Conservation (phyloP, 1,140 invertebrate genomes). For the Drosophila lowei region DNA sequence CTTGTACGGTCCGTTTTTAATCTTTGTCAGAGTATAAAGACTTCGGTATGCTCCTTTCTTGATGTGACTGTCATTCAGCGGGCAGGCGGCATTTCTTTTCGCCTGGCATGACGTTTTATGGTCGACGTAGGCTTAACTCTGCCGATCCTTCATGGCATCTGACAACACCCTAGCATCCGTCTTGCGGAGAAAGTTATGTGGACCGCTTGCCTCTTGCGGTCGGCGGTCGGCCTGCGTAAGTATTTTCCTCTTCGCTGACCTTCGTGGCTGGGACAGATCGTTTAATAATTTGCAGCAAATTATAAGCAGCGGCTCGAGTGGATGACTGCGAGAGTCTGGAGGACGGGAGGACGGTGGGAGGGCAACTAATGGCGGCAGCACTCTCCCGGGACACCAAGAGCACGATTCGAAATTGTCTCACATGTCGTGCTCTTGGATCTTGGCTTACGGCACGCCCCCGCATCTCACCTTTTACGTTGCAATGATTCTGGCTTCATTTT, state of each 20-base stretch:
- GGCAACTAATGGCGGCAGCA: slow-evolving; percentile 43
- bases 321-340: background rate
- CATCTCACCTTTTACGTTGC: slow-evolving; percentile 2
- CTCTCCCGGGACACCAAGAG: slow-evolving; percentile 44
- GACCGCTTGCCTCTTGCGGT: slow-evolving; percentile 16
- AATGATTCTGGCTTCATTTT: slow-evolving; percentile 34
- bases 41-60: slow-evolving; percentile 13
- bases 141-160: slow-evolving; percentile 62
- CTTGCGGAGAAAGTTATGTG: slow-evolving; percentile 55
- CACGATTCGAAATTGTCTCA: slow-evolving; percentile 73
- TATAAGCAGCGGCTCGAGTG: slow-evolving; percentile 29
- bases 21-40: slow-evolving; percentile 11
- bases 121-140: slow-evolving; percentile 27
- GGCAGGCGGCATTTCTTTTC: slow-evolving; percentile 54
- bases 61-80: slow-evolving; percentile 36
- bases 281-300: slow-evolving; percentile 70
- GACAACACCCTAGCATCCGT: slow-evolving; percentile 52
- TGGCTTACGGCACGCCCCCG: slow-evolving; percentile 6
- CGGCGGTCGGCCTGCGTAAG: slow-evolving; percentile 15
- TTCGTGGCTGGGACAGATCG: slow-evolving; percentile 44
- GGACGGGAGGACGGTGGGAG: background rate
- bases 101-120: slow-evolving; percentile 54
- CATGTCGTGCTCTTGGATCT: slow-evolving; percentile 59
- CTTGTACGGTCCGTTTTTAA: too few relatives aligned
- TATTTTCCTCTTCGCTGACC: slow-evolving; percentile 53